Percentiles rank a stretch among this genome's conserved stretches.
phyloP scores from a whole-genome alignment of 2,113 vertebrate species.

The Atractosteus spatula region DNA sequence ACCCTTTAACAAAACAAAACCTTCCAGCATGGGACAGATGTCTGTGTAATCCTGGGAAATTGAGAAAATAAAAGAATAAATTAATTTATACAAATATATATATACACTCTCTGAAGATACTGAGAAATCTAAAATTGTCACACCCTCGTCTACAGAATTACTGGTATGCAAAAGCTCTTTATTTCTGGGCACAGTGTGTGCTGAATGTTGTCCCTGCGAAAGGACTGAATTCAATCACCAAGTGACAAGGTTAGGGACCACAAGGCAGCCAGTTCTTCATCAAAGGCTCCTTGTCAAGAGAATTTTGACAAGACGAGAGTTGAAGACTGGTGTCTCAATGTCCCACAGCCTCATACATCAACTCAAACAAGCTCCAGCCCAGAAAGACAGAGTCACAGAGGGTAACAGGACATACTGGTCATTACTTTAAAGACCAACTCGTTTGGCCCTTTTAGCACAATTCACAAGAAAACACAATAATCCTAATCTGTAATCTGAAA shows the following conservation, averaged over 20 bases:
- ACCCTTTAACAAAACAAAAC: too few species aligned
- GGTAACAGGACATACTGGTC: neutral
- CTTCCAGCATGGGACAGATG: too few species aligned
- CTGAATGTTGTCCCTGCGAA: slow-evolving; percentile 13
- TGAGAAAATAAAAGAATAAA: neutral
- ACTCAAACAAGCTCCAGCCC: slow-evolving; percentile 4
- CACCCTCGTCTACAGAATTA: slow-evolving; percentile 5
- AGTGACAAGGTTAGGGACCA: slow-evolving; percentile 26
- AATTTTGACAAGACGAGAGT: slow-evolving; percentile 32
- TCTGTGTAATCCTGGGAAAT: too few species aligned
- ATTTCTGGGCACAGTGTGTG: slow-evolving; percentile 15
- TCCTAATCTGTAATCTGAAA: neutral
- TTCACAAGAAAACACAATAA: too few species aligned
- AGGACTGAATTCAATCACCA: slow-evolving; percentile 35
- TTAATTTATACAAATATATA: neutral
- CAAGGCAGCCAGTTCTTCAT: slow-evolving; percentile 21
- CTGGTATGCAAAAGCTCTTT: slow-evolving; percentile 25
- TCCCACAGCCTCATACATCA: slow-evolving; percentile 35
- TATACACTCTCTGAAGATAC: too few species aligned
- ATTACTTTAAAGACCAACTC: neutral
- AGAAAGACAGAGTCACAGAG: slow-evolving; percentile 11
- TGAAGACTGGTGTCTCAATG: slow-evolving; percentile 30
- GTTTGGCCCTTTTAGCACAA: neutral
- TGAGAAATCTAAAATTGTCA: slow-evolving; percentile 5
- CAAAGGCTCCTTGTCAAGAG: slow-evolving; percentile 24